phyloP scores from a whole-genome alignment of 1,140 invertebrate species.

The Heliconius eleuchia region DNA sequence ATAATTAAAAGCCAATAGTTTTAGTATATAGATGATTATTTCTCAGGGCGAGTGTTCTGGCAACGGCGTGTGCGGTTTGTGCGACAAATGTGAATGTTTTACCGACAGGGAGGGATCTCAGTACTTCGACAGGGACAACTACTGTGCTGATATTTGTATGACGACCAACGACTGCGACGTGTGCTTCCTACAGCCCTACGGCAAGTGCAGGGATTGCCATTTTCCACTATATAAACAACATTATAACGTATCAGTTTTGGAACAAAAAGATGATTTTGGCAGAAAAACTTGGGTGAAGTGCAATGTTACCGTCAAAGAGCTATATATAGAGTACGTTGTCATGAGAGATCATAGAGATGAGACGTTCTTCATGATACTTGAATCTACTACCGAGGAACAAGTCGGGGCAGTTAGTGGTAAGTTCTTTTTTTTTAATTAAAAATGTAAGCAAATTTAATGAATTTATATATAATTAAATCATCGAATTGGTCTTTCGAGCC shows the following conservation, averaged over 20 bases:
- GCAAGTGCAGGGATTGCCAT: conserved; percentile 43
- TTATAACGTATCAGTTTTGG: conserved; percentile 44
- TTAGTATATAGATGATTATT: conserved; percentile 11
- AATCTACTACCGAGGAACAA: conserved; percentile 34
- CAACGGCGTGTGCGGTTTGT: conserved; percentile 59
- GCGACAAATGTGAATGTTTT: conserved; percentile 55
- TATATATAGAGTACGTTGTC: conserved; percentile 54
- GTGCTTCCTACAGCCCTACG: conserved; percentile 45
- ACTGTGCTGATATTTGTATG: conserved; percentile 64
- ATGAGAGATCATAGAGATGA: conserved; percentile 51
- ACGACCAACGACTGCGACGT: conserved; percentile 50
- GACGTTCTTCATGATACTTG: conserved; percentile 54
- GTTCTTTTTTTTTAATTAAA: background rate
- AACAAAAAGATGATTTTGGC: conserved; percentile 44
- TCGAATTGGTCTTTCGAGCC: conserved; percentile 17
- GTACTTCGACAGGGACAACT: conserved; percentile 61
- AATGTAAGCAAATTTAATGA: background rate
- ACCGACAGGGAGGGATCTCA: conserved; percentile 52
- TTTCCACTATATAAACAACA: conserved; percentile 39
- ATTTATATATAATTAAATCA: background rate
- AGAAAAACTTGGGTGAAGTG: conserved; percentile 62
- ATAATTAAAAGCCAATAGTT: background rate
- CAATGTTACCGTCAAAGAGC: conserved; percentile 49
- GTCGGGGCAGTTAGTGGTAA: conserved; percentile 51
- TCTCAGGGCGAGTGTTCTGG: conserved; percentile 58